Percentiles rank a stretch among this genome's conserved stretches.
Conservation (phyloP, 2,888 invertebrate genomes). For the Ischnus inquisitorius region DNA sequence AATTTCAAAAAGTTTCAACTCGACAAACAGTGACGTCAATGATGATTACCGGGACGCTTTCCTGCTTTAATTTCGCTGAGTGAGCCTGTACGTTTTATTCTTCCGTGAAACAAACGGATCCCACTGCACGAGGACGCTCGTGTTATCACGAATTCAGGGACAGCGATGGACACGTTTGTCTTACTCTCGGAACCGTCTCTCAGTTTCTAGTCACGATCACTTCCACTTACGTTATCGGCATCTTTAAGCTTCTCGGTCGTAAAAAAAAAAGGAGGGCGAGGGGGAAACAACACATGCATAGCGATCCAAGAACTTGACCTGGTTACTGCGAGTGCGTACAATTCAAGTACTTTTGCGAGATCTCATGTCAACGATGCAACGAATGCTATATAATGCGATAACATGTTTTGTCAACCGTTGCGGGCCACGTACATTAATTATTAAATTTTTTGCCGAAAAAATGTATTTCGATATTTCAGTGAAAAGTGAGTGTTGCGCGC, state of each 20-base stretch:
- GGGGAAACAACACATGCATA: background rate
- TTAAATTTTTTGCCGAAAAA: too few species aligned
- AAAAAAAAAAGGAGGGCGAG: background rate
- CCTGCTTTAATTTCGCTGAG: conserved; percentile 57
- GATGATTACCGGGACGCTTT: background rate
- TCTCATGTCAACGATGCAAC: background rate
- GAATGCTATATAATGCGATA: background rate
- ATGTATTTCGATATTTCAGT: too few species aligned
- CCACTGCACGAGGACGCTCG: conserved; percentile 2
- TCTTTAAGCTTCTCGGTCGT: conserved; percentile 1
- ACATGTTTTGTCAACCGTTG: too few species aligned
- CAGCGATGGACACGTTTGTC: background rate
- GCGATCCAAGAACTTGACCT: conserved; percentile 37
- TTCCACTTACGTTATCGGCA: conserved; percentile 23
- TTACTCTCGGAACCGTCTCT: background rate
- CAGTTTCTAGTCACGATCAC: background rate
- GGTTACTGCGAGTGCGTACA: background rate
- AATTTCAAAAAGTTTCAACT: background rate
- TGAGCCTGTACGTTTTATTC: background rate
- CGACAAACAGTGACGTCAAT: conserved; percentile 9
- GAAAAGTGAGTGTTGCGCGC: background rate
- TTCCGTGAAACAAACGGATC: background rate
- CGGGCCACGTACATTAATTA: too few species aligned
- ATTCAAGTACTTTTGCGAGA: background rate
- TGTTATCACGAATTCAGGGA: conserved; percentile 1